Conservation (phyloP, 2,888 invertebrate genomes). For the Taphrorychus bicolor region DNA sequence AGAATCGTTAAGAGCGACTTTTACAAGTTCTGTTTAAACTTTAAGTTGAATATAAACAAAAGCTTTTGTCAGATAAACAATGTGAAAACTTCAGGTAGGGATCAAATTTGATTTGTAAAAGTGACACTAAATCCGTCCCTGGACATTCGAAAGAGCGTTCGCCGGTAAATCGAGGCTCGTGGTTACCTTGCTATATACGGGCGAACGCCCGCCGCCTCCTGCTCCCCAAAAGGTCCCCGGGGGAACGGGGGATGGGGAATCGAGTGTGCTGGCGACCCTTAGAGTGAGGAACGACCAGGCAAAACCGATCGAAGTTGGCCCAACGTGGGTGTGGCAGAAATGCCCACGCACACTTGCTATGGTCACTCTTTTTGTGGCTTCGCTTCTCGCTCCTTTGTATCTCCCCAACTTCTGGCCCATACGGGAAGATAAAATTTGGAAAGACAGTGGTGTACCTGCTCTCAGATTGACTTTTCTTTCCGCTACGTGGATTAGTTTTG, state of each 20-base stretch:
- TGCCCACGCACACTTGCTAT: conserved; percentile 55
- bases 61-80: too few relatives aligned
- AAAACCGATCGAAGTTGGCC: conserved; percentile 60
- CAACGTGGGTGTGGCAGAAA: conserved; percentile 57
- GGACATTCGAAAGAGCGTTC: conserved; percentile 39
- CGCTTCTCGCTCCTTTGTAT: conserved; percentile 16
- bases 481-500: too few relatives aligned
- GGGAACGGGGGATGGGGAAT: conserved; percentile 36
- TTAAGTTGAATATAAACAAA: too few relatives aligned
- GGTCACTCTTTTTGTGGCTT: conserved; percentile 34
- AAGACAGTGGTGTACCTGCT: conserved; percentile 13
- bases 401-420: conserved; percentile 12
- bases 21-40: too few relatives aligned
- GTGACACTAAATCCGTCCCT: conserved; percentile 25
- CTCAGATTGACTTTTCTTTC: too few relatives aligned
- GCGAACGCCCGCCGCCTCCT: conserved; percentile 45
- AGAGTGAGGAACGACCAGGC: conserved; percentile 60
- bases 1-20: too few relatives aligned
- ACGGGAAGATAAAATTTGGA: conserved; percentile 16
- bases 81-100: too few relatives aligned
- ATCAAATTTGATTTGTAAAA: too few relatives aligned
- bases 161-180: conserved; percentile 50
- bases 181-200: conserved; percentile 54
- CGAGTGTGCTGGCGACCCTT: conserved; percentile 53
- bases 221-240: conserved; percentile 29